Evolutionary conservation across 2,113 vertebrate species (phyloP), one percentile per base, ranked within the genome.

Genomic region (Tragelaphus strepsiceros): DNA sequence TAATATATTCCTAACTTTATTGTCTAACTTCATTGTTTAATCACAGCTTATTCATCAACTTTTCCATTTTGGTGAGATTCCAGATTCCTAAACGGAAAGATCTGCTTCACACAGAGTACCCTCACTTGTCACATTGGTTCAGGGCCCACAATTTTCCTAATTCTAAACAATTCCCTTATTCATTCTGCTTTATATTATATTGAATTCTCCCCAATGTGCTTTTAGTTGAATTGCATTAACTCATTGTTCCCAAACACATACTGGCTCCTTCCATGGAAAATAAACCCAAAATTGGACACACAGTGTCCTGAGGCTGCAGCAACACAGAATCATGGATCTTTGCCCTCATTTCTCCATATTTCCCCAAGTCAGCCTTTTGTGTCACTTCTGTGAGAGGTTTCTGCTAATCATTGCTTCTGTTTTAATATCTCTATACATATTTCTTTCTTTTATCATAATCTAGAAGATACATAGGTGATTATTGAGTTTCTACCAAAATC

Each of bases 171-270:
- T 82, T 77, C 49, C n/a, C 80, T 64, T 94, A 30, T 94, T 95
- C 74, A 92, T 54, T 19, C 84, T 97, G 84, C 84, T 96, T 94
- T 90, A 26, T 90, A 85, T 95, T 95, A 59, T 46, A 32, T 74
- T 90, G 92, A 77, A 35, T 19, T 88, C 88, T 77, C 80, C 16
- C 54, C 22, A 83, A 30, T 64, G n/a, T 97, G 81, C 61, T 96
- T 97, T 97, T 83, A 91, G 54, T 94, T 90, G 56, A 83, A 6
- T 51, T 74, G 85, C 51, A 77, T 97, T 96, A 95, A 98, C 94
- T 97, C 56, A 90, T 91, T 97, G 51, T 86, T 96, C 90, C 96
- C 77, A 91, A 92, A 54, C 13, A 74, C 28, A 53, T 64, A 59
- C 28, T 95, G 96, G 59, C 85, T 94, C n/a, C 67, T 83, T 21